Evolutionary conservation across 2,797 vertebrate genomes (phyloP).

Genomic region (Pseudochaenichthys georgianus): DNA sequence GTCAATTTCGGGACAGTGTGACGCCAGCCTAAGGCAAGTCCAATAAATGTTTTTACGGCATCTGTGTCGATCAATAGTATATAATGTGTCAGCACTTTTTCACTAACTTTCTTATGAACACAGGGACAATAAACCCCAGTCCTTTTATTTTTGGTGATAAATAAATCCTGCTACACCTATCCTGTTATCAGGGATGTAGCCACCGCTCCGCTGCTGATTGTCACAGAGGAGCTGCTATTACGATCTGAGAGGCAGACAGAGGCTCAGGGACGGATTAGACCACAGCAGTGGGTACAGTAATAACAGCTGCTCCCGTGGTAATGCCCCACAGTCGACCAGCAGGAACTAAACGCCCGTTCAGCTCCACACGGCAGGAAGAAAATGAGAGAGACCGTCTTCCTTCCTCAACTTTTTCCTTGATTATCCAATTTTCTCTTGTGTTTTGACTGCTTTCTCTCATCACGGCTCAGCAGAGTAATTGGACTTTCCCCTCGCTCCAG

Average conservation of each 20-base stretch:
- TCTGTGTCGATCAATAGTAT: background rate
- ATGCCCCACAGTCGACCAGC: slow-evolving; percentile 46
- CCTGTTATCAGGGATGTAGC: slow-evolving; percentile 45
- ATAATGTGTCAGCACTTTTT: slow-evolving; percentile 13
- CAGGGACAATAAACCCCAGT: background rate
- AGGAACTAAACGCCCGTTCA: slow-evolving; percentile 50
- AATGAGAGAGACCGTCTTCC: background rate
- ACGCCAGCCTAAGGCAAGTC: background rate
- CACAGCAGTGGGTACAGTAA: slow-evolving; percentile 54
- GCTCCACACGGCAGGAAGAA: slow-evolving; percentile 22
- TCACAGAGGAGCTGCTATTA: slow-evolving; percentile 59
- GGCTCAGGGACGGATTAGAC: slow-evolving; percentile 67
- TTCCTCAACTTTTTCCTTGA: slow-evolving; percentile 19
- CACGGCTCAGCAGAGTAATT: slow-evolving; percentile 62
- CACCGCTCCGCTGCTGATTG: slow-evolving; percentile 33
- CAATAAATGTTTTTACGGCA: slow-evolving; percentile 1
- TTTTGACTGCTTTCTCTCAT: slow-evolving; percentile 61
- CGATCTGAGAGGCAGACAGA: slow-evolving; percentile 58
- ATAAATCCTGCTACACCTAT: slow-evolving; percentile 36
- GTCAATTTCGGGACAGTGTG: no score
- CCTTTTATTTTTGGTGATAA: slow-evolving; percentile 19
- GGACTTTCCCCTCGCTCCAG: slow-evolving; percentile 43
- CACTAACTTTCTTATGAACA: slow-evolving; percentile 6
- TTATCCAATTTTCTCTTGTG: slow-evolving; percentile 52
- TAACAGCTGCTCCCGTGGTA: slow-evolving; percentile 56